Evolutionary conservation across 2,888 invertebrate genomes (phyloP).

Genomic region (Pediacus dermestoides): DNA sequence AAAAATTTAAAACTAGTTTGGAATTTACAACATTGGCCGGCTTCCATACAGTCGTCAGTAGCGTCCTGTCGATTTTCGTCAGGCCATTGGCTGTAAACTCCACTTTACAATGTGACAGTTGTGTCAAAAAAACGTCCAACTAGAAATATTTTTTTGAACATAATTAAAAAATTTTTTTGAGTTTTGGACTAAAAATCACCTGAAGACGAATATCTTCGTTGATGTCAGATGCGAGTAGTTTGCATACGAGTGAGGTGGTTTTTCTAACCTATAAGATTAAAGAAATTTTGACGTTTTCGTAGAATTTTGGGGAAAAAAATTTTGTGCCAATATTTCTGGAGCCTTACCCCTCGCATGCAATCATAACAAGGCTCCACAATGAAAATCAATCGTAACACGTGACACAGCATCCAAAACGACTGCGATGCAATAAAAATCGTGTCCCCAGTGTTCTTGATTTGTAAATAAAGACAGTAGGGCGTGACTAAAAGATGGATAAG

Average conservation of each 20-base stretch:
- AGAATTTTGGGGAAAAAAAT: not conserved
- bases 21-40: too few species aligned
- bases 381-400: slow-evolving; percentile 12
- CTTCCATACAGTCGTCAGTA: slow-evolving; percentile 13
- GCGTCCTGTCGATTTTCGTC: slow-evolving; percentile 13
- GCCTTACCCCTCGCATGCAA: slow-evolving; percentile 8
- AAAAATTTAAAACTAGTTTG: too few species aligned
- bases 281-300: too few species aligned
- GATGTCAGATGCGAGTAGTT: not conserved
- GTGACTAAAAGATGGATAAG: slow-evolving; percentile 16
- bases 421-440: slow-evolving; percentile 13
- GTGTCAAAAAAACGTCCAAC: slow-evolving; percentile 3
- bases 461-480: slow-evolving; percentile 16
- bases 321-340: too few species aligned
- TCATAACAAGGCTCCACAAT: slow-evolving; percentile 17
- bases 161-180: too few species aligned
- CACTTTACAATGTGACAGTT: slow-evolving; percentile 1
- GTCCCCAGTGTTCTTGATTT: slow-evolving; percentile 9
- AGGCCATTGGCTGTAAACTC: slow-evolving; percentile 7
- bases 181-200: too few species aligned
- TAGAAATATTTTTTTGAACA: too few species aligned
- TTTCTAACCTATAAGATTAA: not conserved
- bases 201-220: too few species aligned
- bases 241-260: not conserved
- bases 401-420: slow-evolving; percentile 12